Conservation (phyloP, 2,113 vertebrate species). For the Aramus guarauna region DNA sequence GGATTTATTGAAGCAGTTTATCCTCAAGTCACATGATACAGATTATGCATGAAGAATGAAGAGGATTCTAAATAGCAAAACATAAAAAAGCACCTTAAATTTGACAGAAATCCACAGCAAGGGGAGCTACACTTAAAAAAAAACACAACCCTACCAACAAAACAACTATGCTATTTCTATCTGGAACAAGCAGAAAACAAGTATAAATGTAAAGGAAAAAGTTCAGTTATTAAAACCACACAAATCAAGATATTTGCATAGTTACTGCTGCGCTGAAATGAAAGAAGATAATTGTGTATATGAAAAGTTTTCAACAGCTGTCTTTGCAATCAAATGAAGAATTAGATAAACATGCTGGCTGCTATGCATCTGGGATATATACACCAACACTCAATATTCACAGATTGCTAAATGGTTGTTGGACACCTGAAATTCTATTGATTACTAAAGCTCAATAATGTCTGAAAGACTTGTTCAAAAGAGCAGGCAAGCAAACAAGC, state of each 20-base stretch:
- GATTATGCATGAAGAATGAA: background rate
- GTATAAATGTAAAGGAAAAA: background rate
- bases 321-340: constrained; percentile 20
- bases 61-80: background rate
- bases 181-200: background rate
- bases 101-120: background rate
- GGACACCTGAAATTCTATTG: constrained; percentile 12
- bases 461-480: constrained; percentile 15
- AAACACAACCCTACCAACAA: too few species aligned
- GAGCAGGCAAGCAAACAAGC: background rate
- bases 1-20: constrained; percentile 54
- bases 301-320: background rate
- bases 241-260: background rate
- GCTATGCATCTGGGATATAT: background rate
- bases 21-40: constrained; percentile 2
- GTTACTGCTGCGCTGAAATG: background rate
- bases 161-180: background rate
- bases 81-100: background rate
- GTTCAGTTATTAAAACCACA: constrained; percentile 7
- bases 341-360: background rate
- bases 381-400: background rate
- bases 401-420: background rate
- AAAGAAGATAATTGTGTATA: constrained; percentile 16
- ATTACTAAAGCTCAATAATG: background rate
- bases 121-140: background rate